phyloP scores from a whole-genome alignment of 2,113 vertebrate species.

The Phoxinus phoxinus region DNA sequence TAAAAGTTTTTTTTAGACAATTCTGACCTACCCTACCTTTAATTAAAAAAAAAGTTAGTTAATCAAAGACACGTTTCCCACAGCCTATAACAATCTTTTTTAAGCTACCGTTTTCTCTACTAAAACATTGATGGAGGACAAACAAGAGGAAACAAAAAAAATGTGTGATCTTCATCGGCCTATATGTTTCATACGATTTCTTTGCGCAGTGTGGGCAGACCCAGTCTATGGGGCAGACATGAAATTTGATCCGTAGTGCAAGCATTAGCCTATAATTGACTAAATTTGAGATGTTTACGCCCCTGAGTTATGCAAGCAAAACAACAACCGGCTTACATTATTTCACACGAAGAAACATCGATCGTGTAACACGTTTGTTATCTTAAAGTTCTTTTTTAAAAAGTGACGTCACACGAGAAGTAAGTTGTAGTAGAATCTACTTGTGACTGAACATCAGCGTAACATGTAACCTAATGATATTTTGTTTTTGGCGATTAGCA shows the following conservation, averaged over 20 bases:
- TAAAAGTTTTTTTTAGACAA: too few relatives aligned
- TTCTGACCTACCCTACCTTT: too few relatives aligned
- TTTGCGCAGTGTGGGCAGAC: not conserved
- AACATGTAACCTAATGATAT: not conserved
- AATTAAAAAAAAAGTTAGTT: too few relatives aligned
- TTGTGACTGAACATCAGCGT: not conserved
- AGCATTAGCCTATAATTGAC: not conserved
- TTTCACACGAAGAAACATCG: not conserved
- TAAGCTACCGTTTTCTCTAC: not conserved
- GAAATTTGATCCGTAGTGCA: slow-evolving; percentile 7
- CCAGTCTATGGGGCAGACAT: slow-evolving; percentile 10
- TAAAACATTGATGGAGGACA: not conserved
- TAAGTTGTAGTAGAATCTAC: not conserved
- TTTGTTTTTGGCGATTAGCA: not conserved
- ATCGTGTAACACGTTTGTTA: not conserved
- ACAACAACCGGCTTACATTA: not conserved
- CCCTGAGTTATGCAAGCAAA: slow-evolving; percentile 16
- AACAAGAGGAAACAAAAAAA: not conserved
- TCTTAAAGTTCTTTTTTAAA: not conserved
- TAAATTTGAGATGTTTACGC: not conserved
- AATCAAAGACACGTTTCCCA: too few relatives aligned
- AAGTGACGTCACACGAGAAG: not conserved
- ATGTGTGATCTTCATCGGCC: not conserved
- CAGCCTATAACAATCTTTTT: too few relatives aligned
- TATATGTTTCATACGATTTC: not conserved